Evolutionary conservation across 2,888 invertebrate species (phyloP).

Genomic region (Oasisia sp.): DNA sequence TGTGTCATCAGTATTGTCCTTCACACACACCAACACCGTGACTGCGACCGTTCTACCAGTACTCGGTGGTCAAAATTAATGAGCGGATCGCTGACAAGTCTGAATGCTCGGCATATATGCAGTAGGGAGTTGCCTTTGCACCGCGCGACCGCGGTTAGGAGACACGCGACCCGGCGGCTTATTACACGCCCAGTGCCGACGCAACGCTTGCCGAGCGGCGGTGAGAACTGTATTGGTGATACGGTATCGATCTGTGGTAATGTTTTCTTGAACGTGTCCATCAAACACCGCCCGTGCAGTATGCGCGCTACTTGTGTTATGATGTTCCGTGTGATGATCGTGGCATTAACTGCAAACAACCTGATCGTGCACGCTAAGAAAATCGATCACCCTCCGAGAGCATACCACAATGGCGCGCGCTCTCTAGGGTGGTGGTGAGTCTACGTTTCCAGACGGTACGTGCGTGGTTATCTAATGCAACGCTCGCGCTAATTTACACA

Average conservation of each 20-base stretch:
- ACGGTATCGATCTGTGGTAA: neutral
- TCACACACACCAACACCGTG: neutral
- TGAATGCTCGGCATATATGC: neutral
- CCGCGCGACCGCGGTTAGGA: neutral
- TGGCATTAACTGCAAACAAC: neutral
- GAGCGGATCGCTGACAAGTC: neutral
- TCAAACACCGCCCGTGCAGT: neutral
- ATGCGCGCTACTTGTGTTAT: neutral
- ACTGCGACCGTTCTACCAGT: neutral
- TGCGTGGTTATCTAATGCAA: neutral
- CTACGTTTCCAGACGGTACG: neutral
- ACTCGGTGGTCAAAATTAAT: neutral
- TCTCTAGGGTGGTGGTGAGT: neutral
- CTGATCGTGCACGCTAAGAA: neutral
- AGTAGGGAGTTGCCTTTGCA: neutral
- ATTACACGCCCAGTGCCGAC: neutral
- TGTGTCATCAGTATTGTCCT: neutral
- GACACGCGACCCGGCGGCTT: neutral
- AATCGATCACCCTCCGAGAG: neutral
- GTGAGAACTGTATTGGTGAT: neutral
- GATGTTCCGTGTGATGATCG: neutral
- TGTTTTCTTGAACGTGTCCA: slow-evolving; percentile 17
- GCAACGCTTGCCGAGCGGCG: neutral
- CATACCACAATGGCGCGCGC: neutral
- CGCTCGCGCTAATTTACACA: neutral